Conservation (phyloP, 2,888 invertebrate genomes). For the Spatulosminthurus flaviceps region DNA sequence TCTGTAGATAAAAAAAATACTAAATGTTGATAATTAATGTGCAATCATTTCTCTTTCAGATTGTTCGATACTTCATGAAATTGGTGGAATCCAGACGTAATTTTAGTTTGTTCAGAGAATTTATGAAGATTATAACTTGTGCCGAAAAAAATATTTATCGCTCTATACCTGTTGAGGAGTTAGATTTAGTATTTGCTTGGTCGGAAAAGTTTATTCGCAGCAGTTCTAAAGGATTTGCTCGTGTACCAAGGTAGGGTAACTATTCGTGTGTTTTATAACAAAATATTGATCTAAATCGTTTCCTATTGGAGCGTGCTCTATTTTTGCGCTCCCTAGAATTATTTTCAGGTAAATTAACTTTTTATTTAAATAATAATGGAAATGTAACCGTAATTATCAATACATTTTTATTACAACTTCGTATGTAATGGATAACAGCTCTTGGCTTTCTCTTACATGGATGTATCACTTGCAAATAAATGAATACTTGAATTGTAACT, state of each 20-base stretch:
- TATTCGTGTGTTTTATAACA: not conserved
- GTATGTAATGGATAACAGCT: not conserved
- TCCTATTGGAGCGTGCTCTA: not conserved
- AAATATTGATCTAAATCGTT: constrained; percentile 8
- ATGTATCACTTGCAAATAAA: constrained; percentile 11
- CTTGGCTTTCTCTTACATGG: not conserved
- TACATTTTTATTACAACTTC: constrained; percentile 10
- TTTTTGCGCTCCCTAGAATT: too few relatives aligned
- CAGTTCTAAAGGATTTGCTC: constrained; percentile 34
- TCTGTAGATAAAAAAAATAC: not conserved
- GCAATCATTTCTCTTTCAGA: constrained; percentile 1
- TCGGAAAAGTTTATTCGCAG: constrained; percentile 28
- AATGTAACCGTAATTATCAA: not conserved
- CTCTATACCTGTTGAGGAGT: constrained; percentile 16
- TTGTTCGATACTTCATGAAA: constrained; percentile 45
- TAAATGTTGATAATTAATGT: not conserved
- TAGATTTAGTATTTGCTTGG: constrained; percentile 25
- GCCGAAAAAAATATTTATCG: constrained; percentile 35
- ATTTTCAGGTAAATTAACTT: not conserved
- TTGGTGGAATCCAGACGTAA: constrained; percentile 33
- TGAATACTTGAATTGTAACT: not conserved
- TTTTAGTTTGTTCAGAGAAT: constrained; percentile 32
- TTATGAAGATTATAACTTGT: constrained; percentile 34
- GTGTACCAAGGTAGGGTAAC: constrained; percentile 13
- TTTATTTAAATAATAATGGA: not conserved